phyloP scores from a whole-genome alignment of 2,113 vertebrate species.

The Epinephelus moara region DNA sequence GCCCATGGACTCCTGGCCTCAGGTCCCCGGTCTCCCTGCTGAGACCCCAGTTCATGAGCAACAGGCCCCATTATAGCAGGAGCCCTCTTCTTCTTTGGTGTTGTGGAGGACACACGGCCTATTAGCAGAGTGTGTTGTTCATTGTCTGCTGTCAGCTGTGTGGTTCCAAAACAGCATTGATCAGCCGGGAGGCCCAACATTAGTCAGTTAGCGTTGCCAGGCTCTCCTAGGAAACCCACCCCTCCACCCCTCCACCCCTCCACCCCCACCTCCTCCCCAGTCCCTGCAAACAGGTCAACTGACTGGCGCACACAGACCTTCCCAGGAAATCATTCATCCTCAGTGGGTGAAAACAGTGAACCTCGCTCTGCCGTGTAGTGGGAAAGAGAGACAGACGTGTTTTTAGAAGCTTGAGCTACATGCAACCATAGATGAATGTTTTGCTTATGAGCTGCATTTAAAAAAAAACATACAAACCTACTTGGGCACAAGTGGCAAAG shows the following conservation, averaged over 20 bases:
- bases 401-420: constrained; percentile 35
- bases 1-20: constrained; percentile 34
- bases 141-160: constrained; percentile 74
- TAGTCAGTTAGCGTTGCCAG: constrained; percentile 61
- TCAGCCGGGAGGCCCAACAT: constrained; percentile 62
- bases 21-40: constrained; percentile 29
- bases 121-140: constrained; percentile 76
- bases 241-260: not conserved
- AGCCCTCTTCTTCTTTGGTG: constrained; percentile 54
- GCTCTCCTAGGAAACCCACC: constrained; percentile 68
- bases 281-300: constrained; percentile 67
- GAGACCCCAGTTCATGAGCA: constrained; percentile 33
- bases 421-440: not conserved
- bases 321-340: constrained; percentile 63
- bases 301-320: constrained; percentile 62
- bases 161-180: constrained; percentile 66
- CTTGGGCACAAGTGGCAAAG: not conserved
- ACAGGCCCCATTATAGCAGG: constrained; percentile 41
- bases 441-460: constrained; percentile 23
- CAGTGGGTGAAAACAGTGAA: constrained; percentile 31
- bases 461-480: constrained; percentile 24
- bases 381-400: constrained; percentile 31
- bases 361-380: not conserved
- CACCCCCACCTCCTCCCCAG: not conserved
- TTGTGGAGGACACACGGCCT: constrained; percentile 66